phyloP scores from a whole-genome alignment of 2,113 vertebrate genomes.

The Limanda limanda region DNA sequence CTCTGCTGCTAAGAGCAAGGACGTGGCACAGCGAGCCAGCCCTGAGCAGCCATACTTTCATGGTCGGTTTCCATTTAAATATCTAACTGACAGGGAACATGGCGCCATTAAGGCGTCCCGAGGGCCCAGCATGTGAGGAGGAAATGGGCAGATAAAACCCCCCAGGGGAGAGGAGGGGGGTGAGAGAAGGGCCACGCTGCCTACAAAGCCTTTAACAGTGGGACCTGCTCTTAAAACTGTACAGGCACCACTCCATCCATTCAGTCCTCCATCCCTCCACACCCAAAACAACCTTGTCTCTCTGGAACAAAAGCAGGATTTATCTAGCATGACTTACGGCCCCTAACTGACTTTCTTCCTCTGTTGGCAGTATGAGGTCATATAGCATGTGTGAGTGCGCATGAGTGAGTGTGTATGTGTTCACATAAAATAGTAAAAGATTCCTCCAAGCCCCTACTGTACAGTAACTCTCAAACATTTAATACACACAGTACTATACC shows the following conservation, averaged over 20 bases:
- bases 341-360: conserved; percentile 65
- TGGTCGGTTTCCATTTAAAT: conserved; percentile 85
- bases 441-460: conserved; percentile 46
- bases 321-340: conserved; percentile 80
- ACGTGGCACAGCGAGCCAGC: conserved; percentile 73
- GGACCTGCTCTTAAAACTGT: conserved; percentile 76
- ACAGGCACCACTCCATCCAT: conserved; percentile 57
- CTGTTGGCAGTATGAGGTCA: conserved; percentile 68
- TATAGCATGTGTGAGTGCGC: conserved; percentile 63
- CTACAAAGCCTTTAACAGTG: conserved; percentile 66
- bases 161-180: conserved; percentile 73
- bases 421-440: conserved; percentile 60
- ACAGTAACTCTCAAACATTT: conserved; percentile 56
- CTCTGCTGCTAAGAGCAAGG: conserved; percentile 78
- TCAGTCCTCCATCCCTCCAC: conserved; percentile 64
- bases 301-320: conserved; percentile 78
- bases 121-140: conserved; percentile 70
- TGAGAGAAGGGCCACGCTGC: conserved; percentile 69
- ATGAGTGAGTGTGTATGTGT: conserved; percentile 41
- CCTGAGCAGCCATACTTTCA: conserved; percentile 82
- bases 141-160: conserved; percentile 83
- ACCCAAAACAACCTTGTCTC: conserved; percentile 81
- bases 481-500: conserved; percentile 22
- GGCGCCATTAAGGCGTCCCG: conserved; percentile 82
- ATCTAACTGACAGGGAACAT: conserved; percentile 84